These are phyloP conservation scores for Epinephelus moara DNA, from an alignment of 2,113 vertebrate species.

Conservation along the genomic window DNA sequence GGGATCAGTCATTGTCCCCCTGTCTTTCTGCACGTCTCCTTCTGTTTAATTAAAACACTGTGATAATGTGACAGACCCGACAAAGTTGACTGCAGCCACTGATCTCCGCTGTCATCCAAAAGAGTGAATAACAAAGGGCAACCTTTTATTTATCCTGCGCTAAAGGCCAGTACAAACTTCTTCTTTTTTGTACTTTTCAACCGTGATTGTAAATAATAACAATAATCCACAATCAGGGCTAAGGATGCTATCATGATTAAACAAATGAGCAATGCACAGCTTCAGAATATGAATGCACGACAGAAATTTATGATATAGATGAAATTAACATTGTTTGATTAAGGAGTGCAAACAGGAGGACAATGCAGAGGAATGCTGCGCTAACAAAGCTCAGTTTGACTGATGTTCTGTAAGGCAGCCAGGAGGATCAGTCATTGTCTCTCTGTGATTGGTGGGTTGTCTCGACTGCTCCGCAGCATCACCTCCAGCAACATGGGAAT, in stretches of 20 bases:
- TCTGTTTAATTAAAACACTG: conserved; percentile 74
- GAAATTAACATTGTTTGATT: conserved; percentile 48
- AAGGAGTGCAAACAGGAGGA: conserved; percentile 26
- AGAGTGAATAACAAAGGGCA: conserved; percentile 8
- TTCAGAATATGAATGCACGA: not conserved
- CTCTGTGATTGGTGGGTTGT: conserved; percentile 74
- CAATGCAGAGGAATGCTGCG: conserved; percentile 67
- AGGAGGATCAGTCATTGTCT: conserved; percentile 78
- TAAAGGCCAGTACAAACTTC: not conserved
- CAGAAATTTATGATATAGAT: conserved; percentile 24
- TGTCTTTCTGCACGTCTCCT: conserved; percentile 70
- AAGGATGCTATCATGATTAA: not conserved
- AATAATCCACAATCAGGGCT: not conserved
- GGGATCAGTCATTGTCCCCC: conserved; percentile 72
- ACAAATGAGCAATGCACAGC: not conserved
- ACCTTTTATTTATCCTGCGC: not conserved
- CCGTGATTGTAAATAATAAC: not conserved
- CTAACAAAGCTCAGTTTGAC: conserved; percentile 77
- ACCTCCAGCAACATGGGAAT: conserved; percentile 75
- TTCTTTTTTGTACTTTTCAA: not conserved
- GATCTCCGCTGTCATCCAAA: not conserved
- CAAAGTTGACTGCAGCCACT: conserved; percentile 17
- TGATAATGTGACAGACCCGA: conserved; percentile 58
- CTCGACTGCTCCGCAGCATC: conserved; percentile 69
- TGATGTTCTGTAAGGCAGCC: conserved; percentile 80